Evolutionary conservation across 2,888 invertebrate genomes (phyloP), one percentile per base, ranked within the genome.

Genomic region (Frankliniella fusca): DNA sequence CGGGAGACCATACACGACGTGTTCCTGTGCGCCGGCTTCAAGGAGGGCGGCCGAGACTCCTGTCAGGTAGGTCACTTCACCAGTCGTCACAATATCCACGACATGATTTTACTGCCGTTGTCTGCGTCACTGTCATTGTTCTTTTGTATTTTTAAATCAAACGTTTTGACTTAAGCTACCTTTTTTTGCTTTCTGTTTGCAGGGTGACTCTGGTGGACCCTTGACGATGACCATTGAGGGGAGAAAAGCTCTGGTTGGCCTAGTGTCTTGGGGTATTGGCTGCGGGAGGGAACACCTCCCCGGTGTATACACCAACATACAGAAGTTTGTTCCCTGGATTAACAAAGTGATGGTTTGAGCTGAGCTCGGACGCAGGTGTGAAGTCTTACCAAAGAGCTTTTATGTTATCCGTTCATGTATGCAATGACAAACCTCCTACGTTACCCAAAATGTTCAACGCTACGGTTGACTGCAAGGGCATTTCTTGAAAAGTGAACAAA

Each of bases 1-100:
- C 89, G 96, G 81, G 97, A 97, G 88, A 94, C 94, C n/a, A 97
- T 97, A 84, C 96, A 97, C 85, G 96, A 97, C 85, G 97, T 97
- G 1, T 97, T 97, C 87, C 89, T 97, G 0, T 97, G 97, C 87
- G 97, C 97, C 0, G 97, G 97, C 5, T 97, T 96, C 86, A 97
- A 97, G 88, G 95, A 96, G 89, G 95, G 95, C 85, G 91, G 90
- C 7, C 87, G 90, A 82, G 90, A 91, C 86, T 91, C 91, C 80
- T 92, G 92, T 86, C 91, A 91, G 90, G 91, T 90, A 86, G 48
- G 23, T 81, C 54, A 70, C 83, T 80, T 12, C 18, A 5, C 10
- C 10, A 23, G 15, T n/a, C n/a, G n/a, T n/a, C n/a, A n/a, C n/a
- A n/a, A n/a, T n/a, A n/a, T n/a, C n/a, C n/a, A n/a, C n/a, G n/a